Percentiles rank a stretch among this genome's conserved stretches.
Conservation (phyloP, 2,797 vertebrate species). For the Pseudochaenichthys georgianus region DNA sequence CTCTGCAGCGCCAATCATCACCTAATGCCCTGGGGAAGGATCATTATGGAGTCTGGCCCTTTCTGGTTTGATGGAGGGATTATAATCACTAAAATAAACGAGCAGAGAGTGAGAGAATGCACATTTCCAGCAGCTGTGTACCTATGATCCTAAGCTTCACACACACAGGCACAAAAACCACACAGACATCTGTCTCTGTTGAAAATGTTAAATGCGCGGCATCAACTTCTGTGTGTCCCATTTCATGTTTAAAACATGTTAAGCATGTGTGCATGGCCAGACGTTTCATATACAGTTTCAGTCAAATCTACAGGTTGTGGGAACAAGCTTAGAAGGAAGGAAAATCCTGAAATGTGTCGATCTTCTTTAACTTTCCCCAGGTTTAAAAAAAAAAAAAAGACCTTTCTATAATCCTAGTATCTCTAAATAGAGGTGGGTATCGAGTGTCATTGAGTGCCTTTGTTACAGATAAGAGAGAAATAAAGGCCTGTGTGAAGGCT, state of each 20-base stretch:
- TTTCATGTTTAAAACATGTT: slow-evolving; percentile 39
- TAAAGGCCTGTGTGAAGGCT: slow-evolving; percentile 53
- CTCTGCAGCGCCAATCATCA: slow-evolving; percentile 74
- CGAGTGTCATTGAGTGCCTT: slow-evolving; percentile 23
- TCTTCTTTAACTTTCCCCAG: neutral
- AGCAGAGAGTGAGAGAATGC: slow-evolving; percentile 80
- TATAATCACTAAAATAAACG: slow-evolving; percentile 81
- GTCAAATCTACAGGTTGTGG: slow-evolving; percentile 17
- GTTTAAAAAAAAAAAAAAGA: slow-evolving; percentile 8
- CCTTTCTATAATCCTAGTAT: slow-evolving; percentile 14
- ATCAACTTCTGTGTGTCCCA: slow-evolving; percentile 29
- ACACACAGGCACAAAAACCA: slow-evolving; percentile 27
- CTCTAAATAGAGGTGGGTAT: slow-evolving; percentile 19
- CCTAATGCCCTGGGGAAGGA: slow-evolving; percentile 69
- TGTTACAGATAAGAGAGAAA: slow-evolving; percentile 58
- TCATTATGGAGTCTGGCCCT: slow-evolving; percentile 77
- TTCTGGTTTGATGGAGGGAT: slow-evolving; percentile 75
- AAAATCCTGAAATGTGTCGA: slow-evolving; percentile 10
- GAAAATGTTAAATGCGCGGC: slow-evolving; percentile 28
- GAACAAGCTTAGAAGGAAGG: neutral
- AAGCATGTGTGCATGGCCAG: slow-evolving; percentile 26
- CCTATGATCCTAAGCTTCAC: slow-evolving; percentile 49
- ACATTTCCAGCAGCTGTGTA: slow-evolving; percentile 69
- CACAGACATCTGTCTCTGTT: slow-evolving; percentile 56
- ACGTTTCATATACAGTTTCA: slow-evolving; percentile 15